Evolutionary conservation across 2,888 invertebrate species (phyloP), one percentile per base, ranked within the genome.

Genomic region (Pterostichus niger): DNA sequence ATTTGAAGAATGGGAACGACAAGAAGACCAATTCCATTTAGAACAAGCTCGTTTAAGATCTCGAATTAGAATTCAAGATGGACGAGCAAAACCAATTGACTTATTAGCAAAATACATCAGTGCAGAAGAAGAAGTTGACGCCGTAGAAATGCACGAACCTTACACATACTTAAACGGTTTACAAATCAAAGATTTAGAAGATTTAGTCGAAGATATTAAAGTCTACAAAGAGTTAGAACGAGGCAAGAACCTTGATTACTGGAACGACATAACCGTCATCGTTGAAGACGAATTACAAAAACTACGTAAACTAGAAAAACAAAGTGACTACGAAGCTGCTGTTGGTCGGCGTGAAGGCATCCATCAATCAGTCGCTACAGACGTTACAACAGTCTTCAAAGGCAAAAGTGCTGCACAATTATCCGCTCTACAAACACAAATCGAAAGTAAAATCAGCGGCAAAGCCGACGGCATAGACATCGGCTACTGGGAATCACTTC

Each of bases 101-200:
- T 92, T 99, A 84, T 91, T 99, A 81, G 99, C 99, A 0, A 97
- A 99, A 91, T 99, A 99, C 88, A 97, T 99, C 82, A 96, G 96
- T 88, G 95, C 96, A 0, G 96, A 98, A 87, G 96, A 96, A 86
- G 93, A 95, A 85, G 96, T 96, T 77, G 96, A 98, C 87, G 96
- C 98, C 0, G 95, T 99, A 31, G 99, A 99, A 91, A 97, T 99
- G 97, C 98, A 98, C 88, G 99, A 99, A 89, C 99, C 99, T 0
- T 98, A 99, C 89, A 96, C 96, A 0, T 98, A 98, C 89, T 92
- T 99, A 0, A 96, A 97, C 88, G 98, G 99, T 0, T 91, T 99
- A 82, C 95, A 95, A 13, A 93, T 96, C 6, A 94, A 95, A 85
- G 99, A 99, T 89, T 91, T 99, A 24, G 99, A 99, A 89, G 99